Percentiles rank a stretch among this genome's conserved stretches.
Conservation (phyloP, 2,797 vertebrate genomes). For the Coendou prehensilis region DNA sequence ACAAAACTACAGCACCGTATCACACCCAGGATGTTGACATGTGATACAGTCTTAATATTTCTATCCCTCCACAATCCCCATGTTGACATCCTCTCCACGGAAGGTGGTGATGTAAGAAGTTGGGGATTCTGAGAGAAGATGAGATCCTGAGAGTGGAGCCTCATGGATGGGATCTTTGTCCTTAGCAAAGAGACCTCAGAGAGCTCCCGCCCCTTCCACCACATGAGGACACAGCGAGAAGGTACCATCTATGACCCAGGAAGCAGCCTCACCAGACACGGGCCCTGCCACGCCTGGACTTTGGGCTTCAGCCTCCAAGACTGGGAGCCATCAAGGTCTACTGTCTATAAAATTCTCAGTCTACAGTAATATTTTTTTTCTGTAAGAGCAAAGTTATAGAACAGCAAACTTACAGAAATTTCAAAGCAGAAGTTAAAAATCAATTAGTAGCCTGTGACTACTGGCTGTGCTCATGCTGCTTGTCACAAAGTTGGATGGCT, state of each 20-base stretch:
- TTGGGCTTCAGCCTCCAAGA: not conserved
- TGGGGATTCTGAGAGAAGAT: not conserved
- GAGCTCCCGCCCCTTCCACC: too few relatives aligned
- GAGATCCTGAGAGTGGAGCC: not conserved
- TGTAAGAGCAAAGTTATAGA: too few relatives aligned
- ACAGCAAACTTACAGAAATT: too few relatives aligned
- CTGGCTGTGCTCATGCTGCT: too few relatives aligned
- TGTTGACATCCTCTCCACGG: not conserved
- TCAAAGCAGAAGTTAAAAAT: too few relatives aligned
- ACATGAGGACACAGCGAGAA: too few relatives aligned
- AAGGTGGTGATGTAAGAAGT: not conserved
- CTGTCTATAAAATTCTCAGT: not conserved
- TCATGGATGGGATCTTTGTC: not conserved
- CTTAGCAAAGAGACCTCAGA: too few relatives aligned
- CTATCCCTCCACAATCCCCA: not conserved
- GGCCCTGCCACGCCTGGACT: fast-evolving
- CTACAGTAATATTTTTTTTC: not conserved
- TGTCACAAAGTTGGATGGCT: too few relatives aligned
- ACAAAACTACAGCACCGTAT: not conserved
- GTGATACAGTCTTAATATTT: not conserved
- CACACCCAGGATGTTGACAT: not conserved
- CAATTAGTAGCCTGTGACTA: too few relatives aligned
- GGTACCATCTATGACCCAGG: too few relatives aligned
- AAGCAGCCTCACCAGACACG: too few relatives aligned
- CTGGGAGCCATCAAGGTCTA: not conserved